Conservation (phyloP, 2,888 invertebrate genomes). For the Drosophila colorata region DNA sequence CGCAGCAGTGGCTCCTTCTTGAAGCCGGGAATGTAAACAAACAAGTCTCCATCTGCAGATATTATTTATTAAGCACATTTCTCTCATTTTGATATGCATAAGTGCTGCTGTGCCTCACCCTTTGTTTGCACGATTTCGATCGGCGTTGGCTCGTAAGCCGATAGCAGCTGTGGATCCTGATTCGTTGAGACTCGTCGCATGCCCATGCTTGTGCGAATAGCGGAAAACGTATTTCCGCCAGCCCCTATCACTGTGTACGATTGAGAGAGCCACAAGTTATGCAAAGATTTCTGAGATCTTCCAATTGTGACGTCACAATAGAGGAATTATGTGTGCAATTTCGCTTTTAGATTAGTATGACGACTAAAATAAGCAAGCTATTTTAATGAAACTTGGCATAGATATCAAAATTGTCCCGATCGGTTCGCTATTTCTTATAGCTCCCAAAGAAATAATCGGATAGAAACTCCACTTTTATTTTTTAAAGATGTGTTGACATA, state of each 20-base stretch:
- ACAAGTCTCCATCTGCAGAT: slow-evolving; percentile 87
- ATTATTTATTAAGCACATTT: slow-evolving; percentile 62
- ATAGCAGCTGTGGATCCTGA: slow-evolving; percentile 87
- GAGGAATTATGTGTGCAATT: too few species aligned
- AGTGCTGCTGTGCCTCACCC: slow-evolving; percentile 78
- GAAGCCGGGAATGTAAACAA: slow-evolving; percentile 88
- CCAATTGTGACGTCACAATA: too few species aligned
- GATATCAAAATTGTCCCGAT: too few species aligned
- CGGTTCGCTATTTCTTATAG: too few species aligned
- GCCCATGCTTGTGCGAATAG: slow-evolving; percentile 88
- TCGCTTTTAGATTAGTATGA: too few species aligned
- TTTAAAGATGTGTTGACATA: too few species aligned
- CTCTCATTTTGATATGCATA: background rate
- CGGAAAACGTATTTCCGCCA: slow-evolving; percentile 89
- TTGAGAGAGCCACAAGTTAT: too few species aligned
- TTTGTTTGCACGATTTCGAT: slow-evolving; percentile 89
- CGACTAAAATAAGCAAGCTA: too few species aligned
- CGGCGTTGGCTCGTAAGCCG: slow-evolving; percentile 87
- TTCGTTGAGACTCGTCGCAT: slow-evolving; percentile 87
- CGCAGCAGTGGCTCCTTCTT: slow-evolving; percentile 87
- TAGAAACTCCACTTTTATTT: too few species aligned
- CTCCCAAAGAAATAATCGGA: too few species aligned
- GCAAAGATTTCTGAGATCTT: too few species aligned
- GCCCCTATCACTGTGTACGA: slow-evolving; percentile 88
- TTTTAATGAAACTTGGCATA: too few species aligned